Evolutionary conservation across 2,113 vertebrate species (phyloP).

Genomic region (Nyctereutes procyonoides): DNA sequence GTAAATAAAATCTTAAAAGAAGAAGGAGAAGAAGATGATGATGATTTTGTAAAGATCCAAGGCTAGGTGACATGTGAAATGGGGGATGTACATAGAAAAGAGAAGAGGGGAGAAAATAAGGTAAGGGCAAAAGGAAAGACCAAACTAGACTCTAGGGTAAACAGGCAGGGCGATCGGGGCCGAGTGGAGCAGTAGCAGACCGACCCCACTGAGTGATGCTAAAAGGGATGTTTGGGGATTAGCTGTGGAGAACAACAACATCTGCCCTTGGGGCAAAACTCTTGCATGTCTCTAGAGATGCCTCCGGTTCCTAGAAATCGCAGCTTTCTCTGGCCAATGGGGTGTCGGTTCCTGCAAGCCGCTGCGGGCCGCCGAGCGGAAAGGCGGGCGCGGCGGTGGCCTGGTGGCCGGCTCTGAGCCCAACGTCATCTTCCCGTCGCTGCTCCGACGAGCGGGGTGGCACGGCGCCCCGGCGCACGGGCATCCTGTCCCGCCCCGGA

Average conservation of each 20-base stretch:
- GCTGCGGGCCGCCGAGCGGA: background rate
- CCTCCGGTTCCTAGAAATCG: background rate
- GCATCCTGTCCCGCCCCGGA: background rate
- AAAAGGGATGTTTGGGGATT: background rate
- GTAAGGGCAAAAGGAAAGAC: background rate
- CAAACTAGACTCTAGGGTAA: too few species aligned
- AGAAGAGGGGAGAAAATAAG: background rate
- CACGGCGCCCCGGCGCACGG: slow-evolving; percentile 20
- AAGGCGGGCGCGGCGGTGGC: background rate
- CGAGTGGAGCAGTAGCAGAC: background rate
- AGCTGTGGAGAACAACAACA: background rate
- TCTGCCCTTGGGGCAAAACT: background rate
- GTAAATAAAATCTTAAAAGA: too few species aligned
- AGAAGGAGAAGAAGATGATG: too few species aligned
- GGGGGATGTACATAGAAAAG: background rate
- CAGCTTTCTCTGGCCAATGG: background rate
- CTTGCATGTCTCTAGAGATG: background rate
- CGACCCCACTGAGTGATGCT: background rate
- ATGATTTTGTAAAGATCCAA: background rate
- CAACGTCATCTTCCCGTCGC: background rate
- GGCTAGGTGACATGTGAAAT: background rate
- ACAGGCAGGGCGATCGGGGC: too few species aligned
- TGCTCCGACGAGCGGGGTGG: slow-evolving; percentile 71
- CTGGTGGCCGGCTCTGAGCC: background rate
- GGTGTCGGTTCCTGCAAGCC: background rate